Conservation (phyloP, 2,113 vertebrate species). For the Chrysochloris asiatica region DNA sequence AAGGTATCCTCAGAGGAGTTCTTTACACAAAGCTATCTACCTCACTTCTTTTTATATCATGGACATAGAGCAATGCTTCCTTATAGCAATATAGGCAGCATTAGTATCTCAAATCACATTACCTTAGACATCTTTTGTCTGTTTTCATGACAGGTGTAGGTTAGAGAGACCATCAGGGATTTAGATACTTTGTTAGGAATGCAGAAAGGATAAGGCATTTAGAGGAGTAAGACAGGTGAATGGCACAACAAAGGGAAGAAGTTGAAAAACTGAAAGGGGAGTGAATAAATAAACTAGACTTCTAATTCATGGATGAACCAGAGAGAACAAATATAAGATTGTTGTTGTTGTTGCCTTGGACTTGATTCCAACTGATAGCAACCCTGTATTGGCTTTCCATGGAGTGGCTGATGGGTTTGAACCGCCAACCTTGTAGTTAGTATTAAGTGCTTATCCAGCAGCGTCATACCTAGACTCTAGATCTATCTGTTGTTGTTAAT, state of each 20-base stretch:
- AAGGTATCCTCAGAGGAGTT: neutral
- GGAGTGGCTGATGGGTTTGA: no score
- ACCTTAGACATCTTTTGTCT: neutral
- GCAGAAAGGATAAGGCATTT: neutral
- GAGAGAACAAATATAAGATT: neutral
- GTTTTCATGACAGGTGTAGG: constrained; percentile 3
- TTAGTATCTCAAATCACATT: neutral
- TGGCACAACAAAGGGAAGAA: neutral
- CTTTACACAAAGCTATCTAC: no score
- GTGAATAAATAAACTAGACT: neutral
- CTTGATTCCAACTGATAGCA: no score
- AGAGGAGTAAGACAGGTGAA: neutral
- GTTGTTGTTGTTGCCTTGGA: neutral
- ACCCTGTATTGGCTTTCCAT: no score
- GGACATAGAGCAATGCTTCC: neutral
- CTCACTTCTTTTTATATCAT: constrained; percentile 17
- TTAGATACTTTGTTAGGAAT: constrained; percentile 3
- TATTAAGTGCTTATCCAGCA: no score
- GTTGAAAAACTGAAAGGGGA: neutral
- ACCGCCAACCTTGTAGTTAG: no score
- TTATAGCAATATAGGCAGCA: neutral
- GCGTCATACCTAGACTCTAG: no score
- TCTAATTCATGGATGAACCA: neutral
- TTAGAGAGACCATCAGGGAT: neutral
- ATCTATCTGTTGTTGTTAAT: no score